A percentile compares a stretch with the other conserved stretches of the same genome.
Conservation (phyloP, 2,888 invertebrate genomes). For the Iphiclides podalirius region DNA sequence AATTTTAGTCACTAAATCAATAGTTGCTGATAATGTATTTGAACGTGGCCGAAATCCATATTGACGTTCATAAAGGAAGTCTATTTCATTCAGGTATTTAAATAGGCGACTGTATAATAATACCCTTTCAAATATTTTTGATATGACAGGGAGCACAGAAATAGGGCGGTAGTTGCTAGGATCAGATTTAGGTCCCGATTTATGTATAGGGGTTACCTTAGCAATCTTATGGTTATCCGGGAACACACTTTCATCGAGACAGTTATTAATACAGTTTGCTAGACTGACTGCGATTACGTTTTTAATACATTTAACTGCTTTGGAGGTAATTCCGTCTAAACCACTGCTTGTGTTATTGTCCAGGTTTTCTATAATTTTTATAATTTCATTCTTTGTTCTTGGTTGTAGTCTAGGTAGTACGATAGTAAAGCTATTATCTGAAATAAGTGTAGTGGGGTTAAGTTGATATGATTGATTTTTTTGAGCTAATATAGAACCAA, state of each 20-base stretch:
- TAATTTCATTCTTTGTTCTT: too few relatives aligned
- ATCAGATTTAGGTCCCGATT: constrained; percentile 21
- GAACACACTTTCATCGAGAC: constrained; percentile 20
- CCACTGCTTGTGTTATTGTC: constrained; percentile 23
- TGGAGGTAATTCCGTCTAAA: constrained; percentile 23
- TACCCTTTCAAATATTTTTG: constrained; percentile 25
- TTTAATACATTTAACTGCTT: constrained; percentile 42
- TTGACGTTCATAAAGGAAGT: too few relatives aligned
- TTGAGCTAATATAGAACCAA: too few relatives aligned
- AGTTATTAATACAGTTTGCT: constrained; percentile 21
- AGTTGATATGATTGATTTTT: too few relatives aligned
- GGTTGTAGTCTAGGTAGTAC: too few relatives aligned
- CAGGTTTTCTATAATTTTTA: constrained; percentile 24
- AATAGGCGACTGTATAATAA: constrained; percentile 8
- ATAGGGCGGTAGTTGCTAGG: constrained; percentile 24
- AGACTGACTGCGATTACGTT: constrained; percentile 8
- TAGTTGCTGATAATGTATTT: too few relatives aligned
- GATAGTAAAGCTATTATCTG: too few relatives aligned
- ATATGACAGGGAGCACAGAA: constrained; percentile 21
- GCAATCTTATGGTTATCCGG: constrained; percentile 25
- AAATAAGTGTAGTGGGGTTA: too few relatives aligned
- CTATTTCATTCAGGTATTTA: too few relatives aligned
- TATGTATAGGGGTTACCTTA: constrained; percentile 24
- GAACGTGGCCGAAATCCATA: too few relatives aligned
- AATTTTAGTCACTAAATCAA: too few relatives aligned